Percentiles rank a stretch among this genome's conserved stretches.
Conservation (phyloP, 2,113 vertebrate genomes). For the Raja brachyura region DNA sequence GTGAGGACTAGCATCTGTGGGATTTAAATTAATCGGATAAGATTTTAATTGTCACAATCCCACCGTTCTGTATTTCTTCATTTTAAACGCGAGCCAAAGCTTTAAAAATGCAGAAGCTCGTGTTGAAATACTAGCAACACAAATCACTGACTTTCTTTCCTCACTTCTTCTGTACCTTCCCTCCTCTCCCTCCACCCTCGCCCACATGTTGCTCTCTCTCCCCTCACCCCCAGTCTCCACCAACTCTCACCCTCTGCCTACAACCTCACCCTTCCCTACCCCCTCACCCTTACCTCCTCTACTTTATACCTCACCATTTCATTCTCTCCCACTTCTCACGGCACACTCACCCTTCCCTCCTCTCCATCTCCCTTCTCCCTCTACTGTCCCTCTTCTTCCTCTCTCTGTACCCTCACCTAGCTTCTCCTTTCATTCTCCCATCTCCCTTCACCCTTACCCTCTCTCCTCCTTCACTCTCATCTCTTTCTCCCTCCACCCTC, state of each 20-base stretch:
- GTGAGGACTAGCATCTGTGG: background rate
- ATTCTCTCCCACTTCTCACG: too few relatives aligned
- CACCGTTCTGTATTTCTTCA: background rate
- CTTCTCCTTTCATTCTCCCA: background rate
- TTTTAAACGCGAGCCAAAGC: background rate
- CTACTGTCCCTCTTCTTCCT: too few relatives aligned
- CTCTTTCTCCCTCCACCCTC: background rate
- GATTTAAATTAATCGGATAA: background rate
- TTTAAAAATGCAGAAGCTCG: background rate
- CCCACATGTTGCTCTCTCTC: background rate
- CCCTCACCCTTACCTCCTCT: background rate
- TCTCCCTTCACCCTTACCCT: background rate
- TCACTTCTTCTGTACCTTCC: background rate
- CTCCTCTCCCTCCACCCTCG: background rate
- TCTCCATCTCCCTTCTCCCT: too few relatives aligned
- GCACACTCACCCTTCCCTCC: background rate
- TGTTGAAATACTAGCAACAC: background rate
- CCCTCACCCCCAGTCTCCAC: background rate
- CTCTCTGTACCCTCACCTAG: background rate
- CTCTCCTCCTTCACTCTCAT: background rate
- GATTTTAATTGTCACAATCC: background rate
- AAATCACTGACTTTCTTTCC: background rate
- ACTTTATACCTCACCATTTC: too few relatives aligned
- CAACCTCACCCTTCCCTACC: background rate
- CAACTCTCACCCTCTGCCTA: background rate